Percentiles rank a stretch among this genome's conserved stretches.
phyloP scores from a whole-genome alignment of 2,797 vertebrate species.

The Atherinosoma microstoma region DNA sequence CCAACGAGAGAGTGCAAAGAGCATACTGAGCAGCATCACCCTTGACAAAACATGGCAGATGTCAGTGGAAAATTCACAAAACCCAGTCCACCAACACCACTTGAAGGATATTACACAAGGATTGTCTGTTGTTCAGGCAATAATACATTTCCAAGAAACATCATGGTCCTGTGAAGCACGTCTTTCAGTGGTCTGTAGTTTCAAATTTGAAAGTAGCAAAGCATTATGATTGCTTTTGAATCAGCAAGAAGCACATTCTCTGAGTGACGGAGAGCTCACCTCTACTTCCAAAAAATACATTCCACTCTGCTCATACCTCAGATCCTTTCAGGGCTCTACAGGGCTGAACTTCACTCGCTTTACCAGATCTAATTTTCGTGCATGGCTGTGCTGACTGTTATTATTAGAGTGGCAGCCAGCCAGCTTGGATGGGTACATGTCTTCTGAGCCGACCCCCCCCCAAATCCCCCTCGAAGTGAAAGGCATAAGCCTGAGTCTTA shows the following conservation, averaged over 20 bases:
- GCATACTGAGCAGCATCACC: conserved; percentile 10
- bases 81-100: conserved; percentile 39
- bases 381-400: conserved; percentile 74
- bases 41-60: conserved; percentile 41
- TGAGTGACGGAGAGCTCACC: conserved; percentile 54
- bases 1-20: conserved; percentile 11
- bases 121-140: conserved; percentile 21
- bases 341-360: conserved; percentile 56
- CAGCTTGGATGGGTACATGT: conserved; percentile 48
- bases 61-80: conserved; percentile 53
- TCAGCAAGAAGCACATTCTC: conserved; percentile 53
- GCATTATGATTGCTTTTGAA: conserved; percentile 41
- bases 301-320: conserved; percentile 71
- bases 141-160: conserved; percentile 38
- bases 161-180: conserved; percentile 17
- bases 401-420: conserved; percentile 73
- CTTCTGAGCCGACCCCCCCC: conserved; percentile 20
- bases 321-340: conserved; percentile 57
- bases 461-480: conserved; percentile 32
- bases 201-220: conserved; percentile 33
- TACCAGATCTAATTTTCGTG: conserved; percentile 70
- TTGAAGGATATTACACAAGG: conserved; percentile 28
- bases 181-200: conserved; percentile 1
- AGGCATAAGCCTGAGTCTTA: conserved; percentile 34
- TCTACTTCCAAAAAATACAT: conserved; percentile 72